phyloP scores from a whole-genome alignment of 2,113 vertebrate genomes.

The Rynchops niger region DNA sequence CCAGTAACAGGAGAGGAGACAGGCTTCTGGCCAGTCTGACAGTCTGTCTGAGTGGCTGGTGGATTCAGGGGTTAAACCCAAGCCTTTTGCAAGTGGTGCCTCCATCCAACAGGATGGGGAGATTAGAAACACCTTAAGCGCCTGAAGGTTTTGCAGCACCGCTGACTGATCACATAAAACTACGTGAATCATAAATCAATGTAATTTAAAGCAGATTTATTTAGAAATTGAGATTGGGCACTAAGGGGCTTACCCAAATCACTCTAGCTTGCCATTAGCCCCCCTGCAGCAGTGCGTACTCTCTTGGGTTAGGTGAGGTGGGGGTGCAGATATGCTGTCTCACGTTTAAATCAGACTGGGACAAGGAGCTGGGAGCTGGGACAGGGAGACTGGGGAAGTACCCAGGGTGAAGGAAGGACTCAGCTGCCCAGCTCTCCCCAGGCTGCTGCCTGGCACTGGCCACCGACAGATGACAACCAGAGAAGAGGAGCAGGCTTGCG shows the following conservation, averaged over 20 bases:
- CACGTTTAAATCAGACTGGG: background rate
- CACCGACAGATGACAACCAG: background rate
- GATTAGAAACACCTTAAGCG: conserved; percentile 18
- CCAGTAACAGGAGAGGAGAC: background rate
- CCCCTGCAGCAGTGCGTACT: fast-evolving
- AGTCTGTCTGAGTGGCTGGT: background rate
- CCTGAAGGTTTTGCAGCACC: conserved; percentile 38
- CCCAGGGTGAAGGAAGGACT: background rate
- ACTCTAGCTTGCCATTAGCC: background rate
- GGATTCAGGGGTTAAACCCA: conserved; percentile 19
- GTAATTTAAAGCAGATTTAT: conserved; percentile 60
- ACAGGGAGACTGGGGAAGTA: fast-evolving
- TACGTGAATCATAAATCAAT: conserved; percentile 50
- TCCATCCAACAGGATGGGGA: background rate
- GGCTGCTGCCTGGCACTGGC: background rate
- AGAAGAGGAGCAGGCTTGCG: background rate
- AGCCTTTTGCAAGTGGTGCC: background rate
- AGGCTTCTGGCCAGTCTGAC: background rate
- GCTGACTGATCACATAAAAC: conserved; percentile 47
- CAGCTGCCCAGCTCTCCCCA: fast-evolving
- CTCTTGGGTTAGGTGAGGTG: background rate
- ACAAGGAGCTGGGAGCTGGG: background rate
- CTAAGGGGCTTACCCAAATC: background rate
- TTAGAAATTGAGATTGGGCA: conserved; percentile 15
- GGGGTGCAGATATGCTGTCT: background rate